Evolutionary conservation across 2,113 vertebrate species (phyloP), one percentile per base, ranked within the genome.

Genomic region (Phocoena phocoena): DNA sequence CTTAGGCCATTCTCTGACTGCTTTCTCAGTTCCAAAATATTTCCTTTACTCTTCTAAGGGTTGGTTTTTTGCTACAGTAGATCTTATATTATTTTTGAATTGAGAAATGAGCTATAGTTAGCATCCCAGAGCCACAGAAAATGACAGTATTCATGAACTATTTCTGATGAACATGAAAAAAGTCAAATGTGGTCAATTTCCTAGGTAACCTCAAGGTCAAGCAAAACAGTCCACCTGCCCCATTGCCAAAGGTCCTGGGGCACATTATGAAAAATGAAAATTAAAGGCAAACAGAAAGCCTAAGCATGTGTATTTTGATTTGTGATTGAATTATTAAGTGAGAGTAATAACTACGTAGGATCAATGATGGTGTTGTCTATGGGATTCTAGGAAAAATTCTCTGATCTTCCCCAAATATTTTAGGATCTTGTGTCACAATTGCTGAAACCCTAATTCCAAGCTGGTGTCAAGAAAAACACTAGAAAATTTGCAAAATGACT

Each of bases 181-280:
- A 73, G 36, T 65, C 38, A 83, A 50, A 44, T 79, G 18, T 74
- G 18, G 63, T 88, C 38, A 28, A 0, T 79, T 91, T 79, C 63
- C 28, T 81, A 65, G 60, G 76, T 90, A 60, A 77, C 28, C 68
- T 96, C 58, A 92, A 76, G 17, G 20, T 76, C 15, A 79, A 80
- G n/a, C 33, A 88, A 50, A 87, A 53, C 28, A 44, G 88, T 8
- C 3, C 25, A 90, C 20, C 11, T 82, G 4, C 13, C 26, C 9
- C 25, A 23, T n/a, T 71, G 25, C 18, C 26, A 31, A 80, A 87
- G 41, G 38, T 83, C n/a, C 31, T 50, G 55, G 18, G 38, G 5
- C 5, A 86, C 31, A 92, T 85, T 93, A 25, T 88, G 67, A 86
- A 82, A 95, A 96, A 60, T 93, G 55, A 85, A 90, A 95, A 76